Evolutionary conservation across 1,140 invertebrate species (phyloP), one percentile per base, ranked within the genome.

Genomic region (Eumeta japonica): DNA sequence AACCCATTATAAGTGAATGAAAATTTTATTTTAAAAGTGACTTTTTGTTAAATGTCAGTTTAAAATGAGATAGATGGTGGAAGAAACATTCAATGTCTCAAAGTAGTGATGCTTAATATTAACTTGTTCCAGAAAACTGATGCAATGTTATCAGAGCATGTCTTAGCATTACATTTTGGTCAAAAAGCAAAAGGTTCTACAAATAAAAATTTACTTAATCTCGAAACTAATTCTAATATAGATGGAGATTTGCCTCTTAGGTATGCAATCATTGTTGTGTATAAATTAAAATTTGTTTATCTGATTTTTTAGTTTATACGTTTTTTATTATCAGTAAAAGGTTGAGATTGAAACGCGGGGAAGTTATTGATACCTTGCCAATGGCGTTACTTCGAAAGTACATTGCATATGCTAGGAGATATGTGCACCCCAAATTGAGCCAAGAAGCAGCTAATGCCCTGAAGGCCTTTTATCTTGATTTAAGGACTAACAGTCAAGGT

Each of bases 391-490:
- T 97, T 1, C 81, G 90, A 30, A 94, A 95, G 75, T 97, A 95
- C 58, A 88, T 97, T 31, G 87, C 88, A 1, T 97, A 96, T 76
- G 90, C 93, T 1, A 82, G 86, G 36, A 88, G 92, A 64, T 92
- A 94, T 76, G 88, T 95, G 0, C 83, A 87, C 48, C 92, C 94
- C 10, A 82, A 82, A 57, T 72, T 97, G 30, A 84, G 82, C 31
- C 55, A 55, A 12, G 82, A 83, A 32, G 91, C 93, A 11, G 83
- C 82, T 3, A 64, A 76, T 39, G 63, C 85, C 3, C 56, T 97
- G 9, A 83, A 89, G 64, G 63, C 86, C 4, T 96, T 92, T 76
- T 97, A 96, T 64, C 67, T 94, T 12, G 79, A 89, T 42, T 75
- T 97, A 20, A 75, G 92, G 14, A 75, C 77, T 50, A 78, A 82